Evolutionary conservation across 1,140 invertebrate species (phyloP).

Genomic region (Sipha flava): DNA sequence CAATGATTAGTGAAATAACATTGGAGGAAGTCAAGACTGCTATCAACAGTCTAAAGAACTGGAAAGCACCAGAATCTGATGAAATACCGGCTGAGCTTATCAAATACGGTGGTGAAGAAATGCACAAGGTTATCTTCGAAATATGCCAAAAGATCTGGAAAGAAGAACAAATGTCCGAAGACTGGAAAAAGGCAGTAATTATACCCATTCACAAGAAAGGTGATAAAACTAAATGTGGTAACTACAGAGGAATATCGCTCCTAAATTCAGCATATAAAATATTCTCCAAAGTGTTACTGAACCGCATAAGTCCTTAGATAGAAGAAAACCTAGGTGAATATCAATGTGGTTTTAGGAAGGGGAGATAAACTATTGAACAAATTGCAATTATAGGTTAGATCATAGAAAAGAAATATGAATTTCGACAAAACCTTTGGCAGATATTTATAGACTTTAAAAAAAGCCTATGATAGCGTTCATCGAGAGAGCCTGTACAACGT

Average conservation of each 20-base stretch:
- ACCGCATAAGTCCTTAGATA: neutral
- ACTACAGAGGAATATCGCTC: conserved; percentile 38
- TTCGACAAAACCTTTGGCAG: neutral
- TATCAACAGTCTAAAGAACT: too few species aligned
- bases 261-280: neutral
- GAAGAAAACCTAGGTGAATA: conserved; percentile 33
- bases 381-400: conserved; percentile 22
- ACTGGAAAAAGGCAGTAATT: too few species aligned
- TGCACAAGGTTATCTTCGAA: too few species aligned
- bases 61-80: too few species aligned
- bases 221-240: conserved; percentile 33
- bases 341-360: conserved; percentile 34
- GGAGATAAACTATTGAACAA: conserved; percentile 33
- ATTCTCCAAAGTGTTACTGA: neutral
- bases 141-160: too few species aligned
- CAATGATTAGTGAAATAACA: too few species aligned
- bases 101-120: too few species aligned
- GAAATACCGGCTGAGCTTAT: too few species aligned
- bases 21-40: too few species aligned
- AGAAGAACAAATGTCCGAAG: too few species aligned
- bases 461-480: conserved; percentile 28
- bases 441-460: conserved; percentile 34
- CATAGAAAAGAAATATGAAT: conserved; percentile 24
- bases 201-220: conserved; percentile 39
- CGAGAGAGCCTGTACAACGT: neutral